These are phyloP conservation scores for Phenganax marumi DNA, from an alignment of 92 coral and sea anemone genomes.

Conservation along the genomic window DNA sequence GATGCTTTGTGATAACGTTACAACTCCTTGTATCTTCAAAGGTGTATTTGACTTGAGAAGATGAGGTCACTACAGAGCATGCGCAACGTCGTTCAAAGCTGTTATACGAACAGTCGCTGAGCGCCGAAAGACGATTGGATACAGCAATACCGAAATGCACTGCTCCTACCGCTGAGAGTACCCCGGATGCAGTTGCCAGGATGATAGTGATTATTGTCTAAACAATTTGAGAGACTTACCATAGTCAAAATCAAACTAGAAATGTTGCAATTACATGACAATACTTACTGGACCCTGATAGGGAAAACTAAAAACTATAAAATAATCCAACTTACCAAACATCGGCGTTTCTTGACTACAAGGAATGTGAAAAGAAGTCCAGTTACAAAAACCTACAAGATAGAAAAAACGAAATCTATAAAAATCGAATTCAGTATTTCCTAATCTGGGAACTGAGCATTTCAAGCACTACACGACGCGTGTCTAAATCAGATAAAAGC, in stretches of 20 bases:
- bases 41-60: conserved; percentile 76
- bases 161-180: conserved; percentile 33
- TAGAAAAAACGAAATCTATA: background rate
- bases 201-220: conserved; percentile 12
- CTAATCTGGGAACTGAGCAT: background rate
- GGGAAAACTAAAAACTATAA: background rate
- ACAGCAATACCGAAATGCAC: conserved; percentile 42
- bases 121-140: conserved; percentile 24
- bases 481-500: conserved; percentile 6
- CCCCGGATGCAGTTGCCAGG: conserved; percentile 4
- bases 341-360: conserved; percentile 13
- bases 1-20: conserved; percentile 67
- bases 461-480: background rate
- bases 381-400: background rate
- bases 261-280: background rate
- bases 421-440: no score
- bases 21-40: conserved; percentile 84
- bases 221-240: background rate
- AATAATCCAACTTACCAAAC: conserved; percentile 18
- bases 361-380: conserved; percentile 20
- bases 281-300: background rate
- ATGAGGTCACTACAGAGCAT: conserved; percentile 73
- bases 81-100: conserved; percentile 70
- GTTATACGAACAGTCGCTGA: conserved; percentile 69
- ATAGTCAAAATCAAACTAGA: background rate